Evolutionary conservation across 2,797 vertebrate species (phyloP), one percentile per base, ranked within the genome.

Genomic region (Nyctibius grandis): DNA sequence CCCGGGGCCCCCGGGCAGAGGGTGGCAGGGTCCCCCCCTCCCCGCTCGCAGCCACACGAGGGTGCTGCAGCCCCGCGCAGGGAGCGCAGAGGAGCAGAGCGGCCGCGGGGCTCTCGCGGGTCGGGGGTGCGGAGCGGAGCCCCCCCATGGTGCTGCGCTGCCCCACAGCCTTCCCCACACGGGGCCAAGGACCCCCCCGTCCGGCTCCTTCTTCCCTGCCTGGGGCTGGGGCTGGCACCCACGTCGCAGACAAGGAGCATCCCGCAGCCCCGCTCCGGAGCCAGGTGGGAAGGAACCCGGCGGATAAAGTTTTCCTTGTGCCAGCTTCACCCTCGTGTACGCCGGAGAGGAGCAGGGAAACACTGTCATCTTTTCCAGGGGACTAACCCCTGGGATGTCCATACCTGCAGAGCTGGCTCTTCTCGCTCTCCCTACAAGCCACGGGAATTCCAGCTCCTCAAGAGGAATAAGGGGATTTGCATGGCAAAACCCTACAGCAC

Each of bases 41-140:
- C n/a, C n/a, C n/a, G n/a, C n/a, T n/a, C n/a, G 84, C 70, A 56
- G 91, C 96, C 96, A 94, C 96, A 96, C 91, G 96, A 92, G 93
- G 96, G 96, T 42, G 95, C 92, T 96, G 91, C 92, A 94, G 86
- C 74, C 87, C 73, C 74, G 16, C 92, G 33, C 38, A 80, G 56
- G 34, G 40, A 33, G 47, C 57, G 34, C 40, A 13, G 57, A 61
- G 69, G 78, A 7, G 60, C 64, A 40, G 40, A n/a, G n/a, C n/a
- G n/a, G n/a, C n/a, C n/a, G n/a, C n/a, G n/a, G n/a, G n/a, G n/a
- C n/a, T n/a, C n/a, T n/a, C n/a, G n/a, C n/a, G n/a, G 31, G 47
- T 12, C 31, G 4, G 20, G 42, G 83, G 67, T 28, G 60, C 60
- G 15, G 47, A 22, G 22, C 8, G 3, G 7, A 64, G 7, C 4